Conservation (phyloP, 2,888 invertebrate species). For the Barypeithes pellucidus region DNA sequence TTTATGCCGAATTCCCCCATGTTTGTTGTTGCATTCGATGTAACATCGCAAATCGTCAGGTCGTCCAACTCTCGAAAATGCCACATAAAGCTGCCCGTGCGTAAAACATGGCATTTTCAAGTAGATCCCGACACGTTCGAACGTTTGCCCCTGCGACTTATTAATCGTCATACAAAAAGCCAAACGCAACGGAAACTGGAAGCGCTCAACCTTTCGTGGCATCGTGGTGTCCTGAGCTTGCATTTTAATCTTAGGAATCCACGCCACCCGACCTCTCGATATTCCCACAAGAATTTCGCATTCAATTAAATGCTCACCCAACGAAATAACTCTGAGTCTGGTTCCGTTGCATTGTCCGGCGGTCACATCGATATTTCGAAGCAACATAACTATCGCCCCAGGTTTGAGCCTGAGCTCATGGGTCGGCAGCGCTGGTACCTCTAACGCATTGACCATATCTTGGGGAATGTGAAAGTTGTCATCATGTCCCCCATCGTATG, state of each 20-base stretch:
- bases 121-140: constrained; percentile 52
- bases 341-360: too few relatives aligned
- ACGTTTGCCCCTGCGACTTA: constrained; percentile 57
- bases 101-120: constrained; percentile 53
- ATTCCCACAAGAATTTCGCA: neutral
- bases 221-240: constrained; percentile 18
- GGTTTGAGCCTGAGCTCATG: too few relatives aligned
- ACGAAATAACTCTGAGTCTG: too few relatives aligned
- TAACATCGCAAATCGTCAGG: too few relatives aligned
- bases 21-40: neutral
- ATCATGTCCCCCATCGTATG: too few relatives aligned
- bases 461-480: too few relatives aligned
- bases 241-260: neutral
- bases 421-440: too few relatives aligned
- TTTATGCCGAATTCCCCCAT: neutral
- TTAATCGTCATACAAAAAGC: constrained; percentile 58
- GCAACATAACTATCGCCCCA: too few relatives aligned
- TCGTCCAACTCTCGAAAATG: constrained; percentile 49
- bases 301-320: too few relatives aligned
- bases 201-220: constrained; percentile 41
- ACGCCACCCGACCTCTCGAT: neutral
- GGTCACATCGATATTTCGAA: too few relatives aligned
- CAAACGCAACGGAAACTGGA: constrained; percentile 56
- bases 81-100: constrained; percentile 55
- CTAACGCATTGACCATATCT: too few relatives aligned